Conservation (phyloP, 2,113 vertebrate species). For the Nettapus auritus region DNA sequence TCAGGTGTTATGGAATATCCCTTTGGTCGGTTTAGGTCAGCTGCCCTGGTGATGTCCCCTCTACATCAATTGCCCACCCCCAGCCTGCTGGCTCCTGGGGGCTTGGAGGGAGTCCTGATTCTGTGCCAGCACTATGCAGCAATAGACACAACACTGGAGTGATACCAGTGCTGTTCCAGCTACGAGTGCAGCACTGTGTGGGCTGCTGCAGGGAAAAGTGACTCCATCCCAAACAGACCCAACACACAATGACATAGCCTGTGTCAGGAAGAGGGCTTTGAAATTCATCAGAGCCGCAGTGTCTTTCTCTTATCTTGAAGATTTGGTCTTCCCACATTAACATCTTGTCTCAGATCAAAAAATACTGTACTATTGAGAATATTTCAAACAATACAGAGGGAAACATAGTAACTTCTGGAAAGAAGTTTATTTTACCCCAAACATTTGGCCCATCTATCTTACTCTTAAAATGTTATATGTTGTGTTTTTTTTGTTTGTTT, state of each 20-base stretch:
- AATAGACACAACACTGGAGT: no score
- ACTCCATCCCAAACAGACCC: no score
- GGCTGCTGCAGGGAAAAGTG: no score
- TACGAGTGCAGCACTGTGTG: no score
- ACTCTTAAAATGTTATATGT: neutral
- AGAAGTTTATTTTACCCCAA: neutral
- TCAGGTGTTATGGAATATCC: no score
- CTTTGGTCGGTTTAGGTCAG: no score
- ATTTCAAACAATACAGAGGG: neutral
- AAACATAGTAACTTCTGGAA: neutral
- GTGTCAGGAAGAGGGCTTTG: neutral
- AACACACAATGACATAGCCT: fast-evolving
- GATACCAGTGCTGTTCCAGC: no score
- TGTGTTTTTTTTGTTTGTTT: neutral
- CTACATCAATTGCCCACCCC: no score
- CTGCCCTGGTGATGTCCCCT: no score
- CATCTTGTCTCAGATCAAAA: neutral
- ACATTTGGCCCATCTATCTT: neutral
- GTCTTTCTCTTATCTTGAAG: neutral
- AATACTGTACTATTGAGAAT: neutral
- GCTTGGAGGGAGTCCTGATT: no score
- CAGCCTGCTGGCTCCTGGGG: no score
- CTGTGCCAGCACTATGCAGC: no score
- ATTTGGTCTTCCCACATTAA: neutral
- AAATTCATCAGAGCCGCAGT: neutral